These are phyloP conservation scores for Gambusia holbrooki DNA, from an alignment of 2,113 vertebrate genomes.

Conservation along the genomic window DNA sequence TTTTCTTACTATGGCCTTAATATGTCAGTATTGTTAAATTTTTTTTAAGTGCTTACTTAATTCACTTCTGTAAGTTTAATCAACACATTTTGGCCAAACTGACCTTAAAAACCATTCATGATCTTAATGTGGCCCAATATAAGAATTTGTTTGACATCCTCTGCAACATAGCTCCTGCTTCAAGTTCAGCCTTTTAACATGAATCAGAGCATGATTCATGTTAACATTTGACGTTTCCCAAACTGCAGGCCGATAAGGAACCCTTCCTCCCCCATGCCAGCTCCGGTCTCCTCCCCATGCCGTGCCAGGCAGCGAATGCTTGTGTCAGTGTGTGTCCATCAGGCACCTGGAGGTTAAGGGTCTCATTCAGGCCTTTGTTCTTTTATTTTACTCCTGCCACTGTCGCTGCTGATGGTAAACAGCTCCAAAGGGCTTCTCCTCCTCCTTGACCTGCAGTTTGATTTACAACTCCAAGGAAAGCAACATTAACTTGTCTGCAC, in stretches of 20 bases:
- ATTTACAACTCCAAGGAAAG: conserved; percentile 78
- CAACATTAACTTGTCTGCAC: conserved; percentile 65
- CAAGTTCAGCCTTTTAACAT: conserved; percentile 56
- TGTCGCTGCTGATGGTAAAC: conserved; percentile 53
- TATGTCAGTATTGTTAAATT: too few relatives aligned
- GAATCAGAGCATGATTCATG: conserved; percentile 52
- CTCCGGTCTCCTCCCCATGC: conserved; percentile 25
- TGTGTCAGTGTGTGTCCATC: conserved; percentile 15
- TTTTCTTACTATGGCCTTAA: too few relatives aligned
- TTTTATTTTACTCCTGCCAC: conserved; percentile 22
- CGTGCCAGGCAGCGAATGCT: conserved; percentile 28
- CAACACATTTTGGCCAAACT: too few relatives aligned
- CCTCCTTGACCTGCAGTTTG: conserved; percentile 50
- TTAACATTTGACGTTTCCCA: conserved; percentile 48
- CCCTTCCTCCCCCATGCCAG: conserved; percentile 47
- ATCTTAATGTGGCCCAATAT: too few relatives aligned
- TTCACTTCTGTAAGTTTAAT: too few relatives aligned
- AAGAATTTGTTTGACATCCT: too few relatives aligned
- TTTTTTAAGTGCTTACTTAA: too few relatives aligned
- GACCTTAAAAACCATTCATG: too few relatives aligned
- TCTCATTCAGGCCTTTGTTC: conserved; percentile 58
- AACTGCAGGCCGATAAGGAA: conserved; percentile 66
- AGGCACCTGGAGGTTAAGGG: conserved; percentile 33
- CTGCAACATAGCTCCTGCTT: conserved; percentile 15
- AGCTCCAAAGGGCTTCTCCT: conserved; percentile 35